Conservation (phyloP, 2,888 invertebrate species). For the Bembecia ichneumoniformis region DNA sequence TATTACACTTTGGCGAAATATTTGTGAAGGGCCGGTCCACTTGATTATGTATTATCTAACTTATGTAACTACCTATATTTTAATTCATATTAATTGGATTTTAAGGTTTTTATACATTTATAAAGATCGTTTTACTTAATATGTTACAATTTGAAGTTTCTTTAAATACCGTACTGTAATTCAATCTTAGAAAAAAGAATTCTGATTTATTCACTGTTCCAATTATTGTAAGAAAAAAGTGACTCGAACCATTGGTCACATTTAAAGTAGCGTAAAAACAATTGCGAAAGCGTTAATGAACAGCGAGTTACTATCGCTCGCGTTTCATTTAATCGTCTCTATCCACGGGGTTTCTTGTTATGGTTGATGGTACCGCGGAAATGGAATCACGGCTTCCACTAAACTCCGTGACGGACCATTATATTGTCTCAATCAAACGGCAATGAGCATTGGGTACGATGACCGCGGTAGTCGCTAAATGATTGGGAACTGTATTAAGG, state of each 20-base stretch:
- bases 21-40: too few species aligned
- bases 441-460: slow-evolving; percentile 58
- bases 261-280: slow-evolving; percentile 56
- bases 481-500: slow-evolving; percentile 39
- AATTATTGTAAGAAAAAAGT: background rate
- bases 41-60: too few species aligned
- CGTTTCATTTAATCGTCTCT: slow-evolving; percentile 51
- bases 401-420: slow-evolving; percentile 15
- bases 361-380: slow-evolving; percentile 40
- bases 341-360: slow-evolving; percentile 37
- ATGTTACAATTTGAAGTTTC: too few species aligned
- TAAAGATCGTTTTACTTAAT: too few species aligned
- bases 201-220: too few species aligned
- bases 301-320: slow-evolving; percentile 33
- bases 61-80: too few species aligned
- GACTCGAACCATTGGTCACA: slow-evolving; percentile 31
- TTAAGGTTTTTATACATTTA: too few species aligned
- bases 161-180: too few species aligned
- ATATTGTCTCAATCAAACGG: slow-evolving; percentile 65
- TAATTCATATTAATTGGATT: too few species aligned
- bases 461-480: slow-evolving; percentile 56
- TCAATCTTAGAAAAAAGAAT: background rate
- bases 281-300: slow-evolving; percentile 62
- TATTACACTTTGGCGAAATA: too few species aligned
- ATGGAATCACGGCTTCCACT: slow-evolving; percentile 36